These are phyloP conservation scores for Sphenopsis melanotis DNA, from an alignment of 2,797 vertebrate species.

Conservation along the genomic window DNA sequence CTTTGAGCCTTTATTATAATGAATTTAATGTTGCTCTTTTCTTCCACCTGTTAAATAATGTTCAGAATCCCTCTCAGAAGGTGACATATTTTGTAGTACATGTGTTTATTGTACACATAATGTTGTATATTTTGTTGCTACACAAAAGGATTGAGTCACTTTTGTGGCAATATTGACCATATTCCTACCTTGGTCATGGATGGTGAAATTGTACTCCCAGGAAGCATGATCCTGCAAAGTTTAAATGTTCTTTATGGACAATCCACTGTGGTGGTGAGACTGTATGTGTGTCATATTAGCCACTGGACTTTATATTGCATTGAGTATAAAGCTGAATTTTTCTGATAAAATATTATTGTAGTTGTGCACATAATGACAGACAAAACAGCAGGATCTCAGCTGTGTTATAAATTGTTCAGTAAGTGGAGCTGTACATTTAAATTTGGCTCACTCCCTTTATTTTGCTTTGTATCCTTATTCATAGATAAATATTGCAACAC, in stretches of 20 bases:
- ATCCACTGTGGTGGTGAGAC: background rate
- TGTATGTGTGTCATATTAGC: background rate
- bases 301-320: background rate
- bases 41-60: background rate
- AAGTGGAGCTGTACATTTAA: background rate
- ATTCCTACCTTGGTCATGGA: background rate
- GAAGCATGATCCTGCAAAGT: background rate
- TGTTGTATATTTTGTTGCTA: background rate
- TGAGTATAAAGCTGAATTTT: background rate
- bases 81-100: background rate
- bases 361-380: background rate
- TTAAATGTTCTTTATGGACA: background rate
- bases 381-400: background rate
- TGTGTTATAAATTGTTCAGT: background rate
- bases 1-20: background rate
- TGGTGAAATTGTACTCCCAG: background rate
- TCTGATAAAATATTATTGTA: background rate
- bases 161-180: background rate
- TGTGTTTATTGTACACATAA: background rate
- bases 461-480: background rate
- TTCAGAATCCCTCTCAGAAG: conserved; percentile 31
- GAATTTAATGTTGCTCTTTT: background rate
- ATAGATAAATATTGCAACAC: background rate
- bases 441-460: background rate
- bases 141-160: background rate